Percentiles rank a stretch among this genome's conserved stretches.
These are phyloP conservation scores for Drosophila meridionalis DNA, from an alignment of 2,888 invertebrate genomes.

Conservation along the genomic window DNA sequence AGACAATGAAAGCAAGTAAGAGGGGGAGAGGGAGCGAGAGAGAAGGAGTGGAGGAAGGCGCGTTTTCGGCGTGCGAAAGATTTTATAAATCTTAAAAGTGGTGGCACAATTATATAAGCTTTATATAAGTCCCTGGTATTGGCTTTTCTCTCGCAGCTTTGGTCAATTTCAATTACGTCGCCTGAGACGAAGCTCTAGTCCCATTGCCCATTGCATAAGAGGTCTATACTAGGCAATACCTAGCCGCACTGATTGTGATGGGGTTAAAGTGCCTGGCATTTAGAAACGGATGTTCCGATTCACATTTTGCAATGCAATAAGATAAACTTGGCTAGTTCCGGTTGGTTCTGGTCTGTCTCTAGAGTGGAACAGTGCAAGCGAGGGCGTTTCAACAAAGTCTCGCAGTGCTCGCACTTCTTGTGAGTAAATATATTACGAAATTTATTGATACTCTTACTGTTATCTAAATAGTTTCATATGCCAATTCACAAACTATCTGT, in stretches of 20 bases:
- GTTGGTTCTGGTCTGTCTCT: slow-evolving; percentile 27
- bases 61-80: slow-evolving; percentile 4
- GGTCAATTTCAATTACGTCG: slow-evolving; percentile 68
- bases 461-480: background rate
- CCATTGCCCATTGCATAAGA: slow-evolving; percentile 71
- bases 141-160: slow-evolving; percentile 33
- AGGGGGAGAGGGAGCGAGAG: background rate
- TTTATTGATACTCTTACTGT: background rate
- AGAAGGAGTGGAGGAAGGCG: background rate
- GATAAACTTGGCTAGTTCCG: slow-evolving; percentile 78
- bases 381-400: slow-evolving; percentile 19
- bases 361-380: slow-evolving; percentile 10
- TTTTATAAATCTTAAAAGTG: slow-evolving; percentile 78
- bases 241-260: slow-evolving; percentile 1
- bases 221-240: background rate
- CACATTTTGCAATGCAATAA: slow-evolving; percentile 78
- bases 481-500: background rate
- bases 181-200: slow-evolving; percentile 47
- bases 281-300: slow-evolving; percentile 81
- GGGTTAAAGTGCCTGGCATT: slow-evolving; percentile 69
- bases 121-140: slow-evolving; percentile 64
- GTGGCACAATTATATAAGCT: slow-evolving; percentile 76
- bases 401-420: background rate
- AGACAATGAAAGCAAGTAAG: slow-evolving; percentile 2
- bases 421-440: background rate